Base-by-base conservation (phyloP, 2,113 vertebrate species). In the Carlito syrichta region DNA sequence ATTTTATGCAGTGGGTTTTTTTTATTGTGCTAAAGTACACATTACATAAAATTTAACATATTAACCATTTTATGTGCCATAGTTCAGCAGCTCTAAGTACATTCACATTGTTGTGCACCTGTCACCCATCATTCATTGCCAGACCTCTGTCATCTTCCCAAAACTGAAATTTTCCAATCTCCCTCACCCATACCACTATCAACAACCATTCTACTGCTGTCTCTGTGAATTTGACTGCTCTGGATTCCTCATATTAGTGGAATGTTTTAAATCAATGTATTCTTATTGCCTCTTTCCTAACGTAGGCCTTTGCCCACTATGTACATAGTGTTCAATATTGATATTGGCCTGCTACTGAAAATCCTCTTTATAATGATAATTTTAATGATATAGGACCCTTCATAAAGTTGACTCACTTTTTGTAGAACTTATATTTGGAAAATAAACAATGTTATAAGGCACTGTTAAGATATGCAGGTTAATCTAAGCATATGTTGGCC, bases 381-480 rank as follows among this genome's bases (percentile, higher is more conserved):
- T 96, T n/a, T 86, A 78, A 69, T 63, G 38, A 94, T 23, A 79
- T 92, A 50, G 30, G 32, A 35, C 60, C 8, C 25, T 84, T 71
- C 6, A 82, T 56, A 82, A 90, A 86, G 30, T 50, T 17, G 81
- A 81, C 43, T 63, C 8, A 20, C 2, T 76, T 89, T 86, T 69
- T 20, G 12, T 66, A 89, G 43, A 92, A 69, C 14, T 93, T 95
- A 32, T 66, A 38, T 89, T 85, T 95, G 66, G 88, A 87, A 76
- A 84, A 62, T 58, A 62, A 95, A 45, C 76, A 52, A 40, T 62
- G 43, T 87, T 74, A 13, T 30, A 92, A 56, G 79, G 30, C 23
- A 40, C 76, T 83, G 93, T 89, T 82, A 52, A 69, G 54, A 86
- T 45, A 43, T 17, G 82, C 4, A 23, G 48, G 3, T 73, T 78